A percentile compares a stretch with the other conserved stretches of the same genome.
Conservation (phyloP, 2,113 vertebrate genomes). For the Pongo abelii region DNA sequence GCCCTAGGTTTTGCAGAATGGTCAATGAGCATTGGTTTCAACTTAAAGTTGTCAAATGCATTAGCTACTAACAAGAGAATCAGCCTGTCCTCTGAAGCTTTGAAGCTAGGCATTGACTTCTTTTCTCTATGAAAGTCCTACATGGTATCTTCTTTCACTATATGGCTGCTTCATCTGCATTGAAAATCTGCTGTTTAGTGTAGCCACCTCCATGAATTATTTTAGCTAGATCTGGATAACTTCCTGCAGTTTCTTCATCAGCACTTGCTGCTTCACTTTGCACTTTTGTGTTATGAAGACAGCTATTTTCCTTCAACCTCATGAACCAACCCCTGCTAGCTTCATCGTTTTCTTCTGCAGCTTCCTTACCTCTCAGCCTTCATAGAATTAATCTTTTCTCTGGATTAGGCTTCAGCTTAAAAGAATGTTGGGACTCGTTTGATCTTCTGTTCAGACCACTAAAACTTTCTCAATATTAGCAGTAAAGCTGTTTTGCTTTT, state of each 20-base stretch:
- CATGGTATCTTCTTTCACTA: background rate
- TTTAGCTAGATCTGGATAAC: background rate
- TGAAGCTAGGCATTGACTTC: background rate
- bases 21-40: background rate
- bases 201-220: background rate
- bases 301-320: background rate
- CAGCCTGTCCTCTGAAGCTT: background rate
- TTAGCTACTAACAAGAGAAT: background rate
- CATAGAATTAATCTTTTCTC: background rate
- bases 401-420: background rate
- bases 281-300: background rate
- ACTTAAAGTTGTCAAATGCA: background rate
- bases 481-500: background rate
- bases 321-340: background rate
- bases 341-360: background rate
- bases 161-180: background rate
- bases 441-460: background rate
- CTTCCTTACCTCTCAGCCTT: background rate
- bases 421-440: background rate
- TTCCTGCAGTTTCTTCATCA: background rate
- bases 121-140: background rate
- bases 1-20: background rate
- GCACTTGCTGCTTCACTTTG: background rate
- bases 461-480: background rate
- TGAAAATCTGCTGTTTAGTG: background rate